Evolutionary conservation across 1,140 invertebrate genomes (phyloP).

Genomic region (Drosophila orosa): DNA sequence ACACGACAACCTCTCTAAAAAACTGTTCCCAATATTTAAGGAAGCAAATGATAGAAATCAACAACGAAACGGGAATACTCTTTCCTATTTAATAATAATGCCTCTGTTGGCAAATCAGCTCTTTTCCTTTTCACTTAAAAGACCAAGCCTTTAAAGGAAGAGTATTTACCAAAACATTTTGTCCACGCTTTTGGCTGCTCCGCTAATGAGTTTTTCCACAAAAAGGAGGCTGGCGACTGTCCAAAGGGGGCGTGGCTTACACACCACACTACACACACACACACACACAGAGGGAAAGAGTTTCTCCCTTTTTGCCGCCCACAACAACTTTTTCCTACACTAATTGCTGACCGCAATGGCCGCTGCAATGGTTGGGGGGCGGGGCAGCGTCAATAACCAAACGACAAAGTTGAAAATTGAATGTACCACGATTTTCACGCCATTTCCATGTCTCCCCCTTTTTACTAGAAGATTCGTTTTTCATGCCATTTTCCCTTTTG

Average conservation of each 20-base stretch:
- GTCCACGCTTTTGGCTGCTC: constrained; percentile 15
- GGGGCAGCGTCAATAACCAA: constrained; percentile 15
- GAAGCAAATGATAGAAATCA: background rate
- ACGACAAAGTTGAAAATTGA: constrained; percentile 45
- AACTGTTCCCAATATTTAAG: background rate
- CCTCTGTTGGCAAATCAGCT: background rate
- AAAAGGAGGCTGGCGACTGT: constrained; percentile 9
- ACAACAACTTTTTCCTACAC: constrained; percentile 56
- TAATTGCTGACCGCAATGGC: constrained; percentile 50
- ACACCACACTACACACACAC: constrained; percentile 13
- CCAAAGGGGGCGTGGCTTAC: constrained; percentile 32
- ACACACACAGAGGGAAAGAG: background rate
- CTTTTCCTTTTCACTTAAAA: background rate
- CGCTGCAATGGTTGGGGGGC: background rate
- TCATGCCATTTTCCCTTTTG: constrained; percentile 17
- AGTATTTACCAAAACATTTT: constrained; percentile 23
- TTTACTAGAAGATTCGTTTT: constrained; percentile 5
- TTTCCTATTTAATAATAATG: background rate
- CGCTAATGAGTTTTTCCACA: constrained; percentile 73
- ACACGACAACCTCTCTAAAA: constrained; percentile 9
- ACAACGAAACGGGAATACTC: constrained; percentile 15
- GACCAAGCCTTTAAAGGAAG: background rate
- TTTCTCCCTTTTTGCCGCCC: constrained; percentile 2
- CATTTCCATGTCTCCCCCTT: constrained; percentile 13
- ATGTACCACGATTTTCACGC: constrained; percentile 34